Base-by-base conservation (phyloP, 2,113 vertebrate genomes). In the Neotoma lepida region DNA sequence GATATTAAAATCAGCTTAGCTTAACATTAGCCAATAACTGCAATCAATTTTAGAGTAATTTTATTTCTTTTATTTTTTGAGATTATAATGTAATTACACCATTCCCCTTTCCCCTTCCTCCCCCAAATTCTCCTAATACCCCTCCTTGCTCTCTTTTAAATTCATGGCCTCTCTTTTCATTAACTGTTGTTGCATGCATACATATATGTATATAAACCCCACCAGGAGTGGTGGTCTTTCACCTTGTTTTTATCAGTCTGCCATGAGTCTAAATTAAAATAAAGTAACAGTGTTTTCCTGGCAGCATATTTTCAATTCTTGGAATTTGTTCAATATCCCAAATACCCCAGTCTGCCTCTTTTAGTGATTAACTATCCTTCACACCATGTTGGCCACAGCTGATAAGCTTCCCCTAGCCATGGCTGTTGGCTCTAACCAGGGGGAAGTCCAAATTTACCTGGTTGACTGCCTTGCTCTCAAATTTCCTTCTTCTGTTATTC, bases 401-500 rank as follows among this genome's bases (percentile, higher is more conserved):
- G 58, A 81, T 78, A 92, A 91, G 24, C 76, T 70, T 95, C 33
- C 1, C 8, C 78, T 93, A 46, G 39, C 81, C 30, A 89, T 93
- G 30, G 39, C 56, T 76, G 2, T 96, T 80, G 28, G 24, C 80
- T 6, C 44, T 89, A 74, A 92, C 26, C 63, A 87, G 30, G 91
- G 35, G 77, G 44, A 93, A 86, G 10, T 66, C 58, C 41, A 91
- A 54, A 61, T 85, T 78, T 92, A 89, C 88, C 74, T 94, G 93
- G 88, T 63, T 39, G 68, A 73, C 1, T 10, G 93, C 44, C 51
- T 85, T 74, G 2, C 41, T 95, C 71, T 91, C 58, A 64, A 20
- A 96, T 91, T 93, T 86, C 30, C 46, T 94, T 76, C 68, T 82
- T 41, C 63, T 13, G 9, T 91, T 96, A 92, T 92, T 89, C 89